Conservation (phyloP, 1,140 invertebrate species). For the Luehdorfia chinensis region DNA sequence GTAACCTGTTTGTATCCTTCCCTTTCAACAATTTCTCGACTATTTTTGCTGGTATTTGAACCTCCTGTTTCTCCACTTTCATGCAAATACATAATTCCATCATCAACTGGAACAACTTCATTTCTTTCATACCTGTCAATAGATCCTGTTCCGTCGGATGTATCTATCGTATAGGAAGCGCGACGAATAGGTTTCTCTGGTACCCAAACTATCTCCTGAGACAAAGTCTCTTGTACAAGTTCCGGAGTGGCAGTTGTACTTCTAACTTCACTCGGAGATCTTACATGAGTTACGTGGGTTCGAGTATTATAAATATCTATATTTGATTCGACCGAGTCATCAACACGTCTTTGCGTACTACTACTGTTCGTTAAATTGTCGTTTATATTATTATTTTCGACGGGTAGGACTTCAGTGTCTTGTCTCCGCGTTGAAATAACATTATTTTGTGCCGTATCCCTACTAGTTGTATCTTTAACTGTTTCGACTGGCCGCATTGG, state of each 20-base stretch:
- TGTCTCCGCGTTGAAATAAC: neutral
- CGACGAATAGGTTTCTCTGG: constrained; percentile 53
- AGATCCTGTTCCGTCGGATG: constrained; percentile 41
- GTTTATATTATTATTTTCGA: constrained; percentile 7
- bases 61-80: constrained; percentile 49
- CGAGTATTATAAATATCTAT: constrained; percentile 22
- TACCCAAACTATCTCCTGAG: constrained; percentile 66
- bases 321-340: constrained; percentile 28
- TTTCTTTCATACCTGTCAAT: constrained; percentile 52
- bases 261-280: constrained; percentile 47
- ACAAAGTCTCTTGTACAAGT: constrained; percentile 55
- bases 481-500: constrained; percentile 34
- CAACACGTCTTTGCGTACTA: constrained; percentile 4
- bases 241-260: constrained; percentile 59
- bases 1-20: constrained; percentile 56
- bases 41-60: constrained; percentile 38
- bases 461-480: constrained; percentile 11
- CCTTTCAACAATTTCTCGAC: constrained; percentile 41
- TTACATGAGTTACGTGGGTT: constrained; percentile 50
- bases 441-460: neutral
- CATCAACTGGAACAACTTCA: constrained; percentile 54
- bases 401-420: neutral
- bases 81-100: constrained; percentile 45
- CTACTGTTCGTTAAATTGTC: constrained; percentile 17
- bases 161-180: constrained; percentile 67